Base-by-base conservation (phyloP, 2,888 invertebrate species). In the Panorpa germanica region DNA sequence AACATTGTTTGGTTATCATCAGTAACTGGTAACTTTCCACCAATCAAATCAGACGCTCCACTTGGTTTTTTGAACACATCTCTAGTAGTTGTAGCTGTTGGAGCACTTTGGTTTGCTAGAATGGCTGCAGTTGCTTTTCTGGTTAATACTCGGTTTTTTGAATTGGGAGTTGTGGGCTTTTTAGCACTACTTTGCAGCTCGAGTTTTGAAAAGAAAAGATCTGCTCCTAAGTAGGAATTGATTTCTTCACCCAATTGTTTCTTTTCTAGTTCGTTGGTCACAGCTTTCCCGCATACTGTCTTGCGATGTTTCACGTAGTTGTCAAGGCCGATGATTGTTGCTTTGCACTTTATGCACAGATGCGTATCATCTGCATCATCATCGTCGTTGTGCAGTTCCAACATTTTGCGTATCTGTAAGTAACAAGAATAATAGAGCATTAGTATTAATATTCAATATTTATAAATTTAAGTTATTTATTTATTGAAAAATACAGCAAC, bases 271-370 rank as follows among this genome's bases (percentile, higher is more conserved):
- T 45, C 18, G n/a, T n/a, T n/a, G n/a, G n/a, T n/a, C n/a, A n/a
- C n/a, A n/a, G 26, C 17, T 48, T 61, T 60, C 15, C 59, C 57
- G 42, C 83, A 83, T 39, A 65, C 65, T 18, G 63, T 57, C 46
- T 81, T 81, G 24, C 86, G 68, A 46, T 91, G 90, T 21, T 65
- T 64, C 15, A 91, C 69, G 48, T 91, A 91, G 48, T 77, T 78
- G 23, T 78, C 75, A n/a, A 91, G 59, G 0, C 90, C 90, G 20
- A 70, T 55, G 35, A 90, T 73, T 3, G 86, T 85, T 11, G 63
- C 49, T 41, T 78, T 77, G 55, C 90, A 91, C 46, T 78, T 81
- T 43, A 88, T 71, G 53, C 90, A 91, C 37, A 82, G 67, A 47
- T 91, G 90, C 4, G 67, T 73, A 52, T 90, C 85, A 31, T 82